phyloP scores from a whole-genome alignment of 2,888 invertebrate genomes.

The Metallyticus violacea region DNA sequence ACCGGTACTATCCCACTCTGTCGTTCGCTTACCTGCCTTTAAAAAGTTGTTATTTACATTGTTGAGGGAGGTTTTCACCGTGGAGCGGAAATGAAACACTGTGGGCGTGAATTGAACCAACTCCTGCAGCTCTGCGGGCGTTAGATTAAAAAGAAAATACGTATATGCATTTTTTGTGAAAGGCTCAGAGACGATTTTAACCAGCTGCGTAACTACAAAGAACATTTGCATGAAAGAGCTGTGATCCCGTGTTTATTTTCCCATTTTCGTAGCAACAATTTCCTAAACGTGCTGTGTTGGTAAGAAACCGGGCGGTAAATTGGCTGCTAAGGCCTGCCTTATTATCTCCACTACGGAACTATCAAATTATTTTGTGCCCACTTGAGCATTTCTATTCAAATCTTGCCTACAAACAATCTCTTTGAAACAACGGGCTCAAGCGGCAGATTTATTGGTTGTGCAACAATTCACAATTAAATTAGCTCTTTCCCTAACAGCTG shows the following conservation, averaged over 20 bases:
- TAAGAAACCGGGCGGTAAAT: neutral
- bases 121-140: neutral
- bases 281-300: neutral
- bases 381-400: neutral
- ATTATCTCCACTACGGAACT: neutral
- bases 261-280: neutral
- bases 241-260: neutral
- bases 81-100: neutral
- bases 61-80: neutral
- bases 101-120: neutral
- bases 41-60: constrained; percentile 1
- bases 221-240: neutral
- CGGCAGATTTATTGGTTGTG: neutral
- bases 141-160: neutral
- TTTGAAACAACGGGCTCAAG: neutral
- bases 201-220: neutral
- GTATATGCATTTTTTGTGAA: neutral
- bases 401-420: neutral
- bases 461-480: neutral
- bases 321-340: no score
- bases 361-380: neutral
- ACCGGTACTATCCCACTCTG: neutral
- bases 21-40: neutral
- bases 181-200: neutral
- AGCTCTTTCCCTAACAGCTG: neutral